Base-by-base conservation (phyloP, 1,140 invertebrate genomes). In the Oscheius sp. region DNA sequence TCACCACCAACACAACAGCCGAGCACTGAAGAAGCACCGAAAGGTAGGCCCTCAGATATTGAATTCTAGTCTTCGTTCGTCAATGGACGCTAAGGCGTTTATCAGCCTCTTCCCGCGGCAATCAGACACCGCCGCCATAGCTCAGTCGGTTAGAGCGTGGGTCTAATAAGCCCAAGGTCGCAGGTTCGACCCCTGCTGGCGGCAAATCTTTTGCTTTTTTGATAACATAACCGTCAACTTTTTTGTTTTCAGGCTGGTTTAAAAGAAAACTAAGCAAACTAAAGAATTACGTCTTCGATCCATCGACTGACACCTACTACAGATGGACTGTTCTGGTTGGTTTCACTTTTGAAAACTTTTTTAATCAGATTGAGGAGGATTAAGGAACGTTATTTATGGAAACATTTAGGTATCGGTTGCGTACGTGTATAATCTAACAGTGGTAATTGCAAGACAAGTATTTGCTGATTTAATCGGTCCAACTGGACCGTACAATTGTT, bases 351-450 rank as follows among this genome's bases (percentile, higher is more conserved):
- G n/a, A n/a, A n/a, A n/a, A n/a, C n/a, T n/a, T n/a, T n/a, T n/a
- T n/a, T n/a, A n/a, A n/a, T n/a, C n/a, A n/a, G 26, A 2, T 28
- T 35, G 10, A 3, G n/a, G 2, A 59, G 31, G 3, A 31, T 55
- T 20, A 34, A 31, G 13, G 20, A 23, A 36, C 32, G 31, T 68
- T 67, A n/a, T n/a, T n/a, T n/a, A n/a, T n/a, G n/a, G n/a, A n/a
- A n/a, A n/a, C n/a, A n/a, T 67, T 1, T 28, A 68, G 67, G 91
- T 96, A 7, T 92, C 92, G 0, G 78, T 92, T 73, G 91, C 93
- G 2, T 91, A 95, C 55, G 88, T 95, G 7, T 97, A 97, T 87
- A 97, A 97, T 85, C 86, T 95, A 52, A 88, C 95, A 32, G 92
- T 97, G 82, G 91, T 96, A 59, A 90, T 96, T 74, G 93, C 92